Conservation (phyloP, 1,140 invertebrate genomes). For the Acyrthosiphon pisum region DNA sequence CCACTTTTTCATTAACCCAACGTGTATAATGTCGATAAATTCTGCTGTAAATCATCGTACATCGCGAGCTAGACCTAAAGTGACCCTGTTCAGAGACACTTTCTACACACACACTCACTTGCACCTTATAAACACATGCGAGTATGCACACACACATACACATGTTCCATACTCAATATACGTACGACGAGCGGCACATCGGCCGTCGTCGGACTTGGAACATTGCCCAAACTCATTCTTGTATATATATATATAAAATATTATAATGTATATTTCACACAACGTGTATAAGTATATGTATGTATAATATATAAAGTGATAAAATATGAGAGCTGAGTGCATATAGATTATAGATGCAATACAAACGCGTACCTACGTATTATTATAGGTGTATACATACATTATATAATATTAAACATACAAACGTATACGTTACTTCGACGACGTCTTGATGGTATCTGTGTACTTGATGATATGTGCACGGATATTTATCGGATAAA, state of each 20-base stretch:
- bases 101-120: neutral
- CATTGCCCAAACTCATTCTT: neutral
- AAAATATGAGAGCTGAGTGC: conserved; percentile 27
- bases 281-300: neutral
- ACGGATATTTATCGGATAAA: conserved; percentile 5
- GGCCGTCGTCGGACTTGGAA: conserved; percentile 39
- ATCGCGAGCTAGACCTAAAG: neutral
- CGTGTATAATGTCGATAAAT: conserved; percentile 28
- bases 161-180: neutral
- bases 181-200: neutral
- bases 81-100: conserved; percentile 51
- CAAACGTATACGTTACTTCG: neutral
- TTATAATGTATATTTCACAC: conserved; percentile 12
- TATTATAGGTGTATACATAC: no score
- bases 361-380: neutral
- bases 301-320: neutral
- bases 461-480: neutral
- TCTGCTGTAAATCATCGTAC: conserved; percentile 50
- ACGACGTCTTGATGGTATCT: neutral
- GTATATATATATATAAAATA: neutral
- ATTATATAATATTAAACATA: neutral
- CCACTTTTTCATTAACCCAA: conserved; percentile 49
- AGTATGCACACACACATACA: neutral
- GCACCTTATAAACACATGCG: neutral
- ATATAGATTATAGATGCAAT: neutral